Evolutionary conservation across 1,140 invertebrate genomes (phyloP), one percentile per base, ranked within the genome.

Genomic region (Subanguina moxae): DNA sequence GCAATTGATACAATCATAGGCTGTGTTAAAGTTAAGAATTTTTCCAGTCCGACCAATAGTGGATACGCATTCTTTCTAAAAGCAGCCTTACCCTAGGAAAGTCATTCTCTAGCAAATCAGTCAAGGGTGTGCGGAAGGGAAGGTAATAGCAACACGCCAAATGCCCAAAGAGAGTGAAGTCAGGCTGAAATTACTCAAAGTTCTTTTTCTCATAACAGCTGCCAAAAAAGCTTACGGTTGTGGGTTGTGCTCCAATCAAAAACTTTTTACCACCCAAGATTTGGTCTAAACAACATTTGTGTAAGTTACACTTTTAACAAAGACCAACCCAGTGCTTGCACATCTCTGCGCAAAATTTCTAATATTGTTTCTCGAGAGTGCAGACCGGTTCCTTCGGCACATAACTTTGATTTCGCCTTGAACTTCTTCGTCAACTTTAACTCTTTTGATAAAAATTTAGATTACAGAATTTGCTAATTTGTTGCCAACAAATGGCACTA

Each of bases 231-330:
- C 74, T 59, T 72, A 75, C 74, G 1, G 59, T 74, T 17, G 74
- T 78, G 23, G 75, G 75, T 19, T 61, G 43, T n/a, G 71, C 75
- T 17, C 76, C 76, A 21, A 80, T 27, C 11, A 78, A 42, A 58
- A 80, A 78, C 30, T 80, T 77, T 46, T 80, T 78, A n/a, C 76
- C 69, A 25, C 78, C 76, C 27, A 78, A 68, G 21, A 78, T 68
- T 27, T 64, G 63, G 57, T 68, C 58, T 52, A 15, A 15, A 52
- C 3, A 21, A 15, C 17, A 19, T 19, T 52, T 52, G 17, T 7
- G 3, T 52, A 5, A 52, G 3, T 8, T 25, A 15, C 15, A 52
- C 8, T 52, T 52, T 52, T 52, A 15, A 52, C 3, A 21, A 25
- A 52, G 48, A 38, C 48, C 1, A 21, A 52, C 48, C 48, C 15